phyloP scores from a whole-genome alignment of 2,113 vertebrate genomes.

The Xenus cinereus region DNA sequence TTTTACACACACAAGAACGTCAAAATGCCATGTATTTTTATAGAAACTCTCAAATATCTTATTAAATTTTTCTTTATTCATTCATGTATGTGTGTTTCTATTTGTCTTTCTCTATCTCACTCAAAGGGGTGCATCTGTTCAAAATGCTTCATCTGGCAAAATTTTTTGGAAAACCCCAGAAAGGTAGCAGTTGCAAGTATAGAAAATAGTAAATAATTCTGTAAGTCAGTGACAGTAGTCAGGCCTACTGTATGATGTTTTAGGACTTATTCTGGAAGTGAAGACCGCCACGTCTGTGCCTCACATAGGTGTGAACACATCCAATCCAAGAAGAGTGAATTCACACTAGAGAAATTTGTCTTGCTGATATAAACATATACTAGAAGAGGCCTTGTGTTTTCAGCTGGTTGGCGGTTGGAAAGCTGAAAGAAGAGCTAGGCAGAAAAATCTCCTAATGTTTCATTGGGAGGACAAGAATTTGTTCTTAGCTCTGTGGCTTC shows the following conservation, averaged over 20 bases:
- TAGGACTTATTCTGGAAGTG: background rate
- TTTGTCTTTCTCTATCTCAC: background rate
- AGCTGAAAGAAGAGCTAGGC: background rate
- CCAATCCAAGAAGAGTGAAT: background rate
- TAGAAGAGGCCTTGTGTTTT: background rate
- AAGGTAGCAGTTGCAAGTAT: background rate
- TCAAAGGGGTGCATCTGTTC: background rate
- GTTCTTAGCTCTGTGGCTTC: background rate
- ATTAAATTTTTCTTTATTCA: background rate
- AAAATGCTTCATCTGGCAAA: background rate
- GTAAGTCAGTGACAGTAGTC: background rate
- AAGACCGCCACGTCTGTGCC: background rate
- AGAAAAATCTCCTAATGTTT: background rate
- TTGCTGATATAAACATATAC: background rate
- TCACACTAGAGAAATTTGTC: background rate
- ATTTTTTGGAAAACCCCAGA: background rate
- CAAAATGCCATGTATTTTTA: background rate
- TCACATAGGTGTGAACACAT: background rate
- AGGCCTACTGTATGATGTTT: background rate
- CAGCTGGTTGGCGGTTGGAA: background rate
- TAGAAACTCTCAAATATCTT: background rate
- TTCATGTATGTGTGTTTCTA: background rate
- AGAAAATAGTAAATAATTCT: background rate
- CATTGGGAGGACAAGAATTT: background rate
- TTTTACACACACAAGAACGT: background rate